A percentile compares a stretch with the other conserved stretches of the same genome.
Conservation (phyloP, 2,888 invertebrate genomes). For the Nemurella pictetii region DNA sequence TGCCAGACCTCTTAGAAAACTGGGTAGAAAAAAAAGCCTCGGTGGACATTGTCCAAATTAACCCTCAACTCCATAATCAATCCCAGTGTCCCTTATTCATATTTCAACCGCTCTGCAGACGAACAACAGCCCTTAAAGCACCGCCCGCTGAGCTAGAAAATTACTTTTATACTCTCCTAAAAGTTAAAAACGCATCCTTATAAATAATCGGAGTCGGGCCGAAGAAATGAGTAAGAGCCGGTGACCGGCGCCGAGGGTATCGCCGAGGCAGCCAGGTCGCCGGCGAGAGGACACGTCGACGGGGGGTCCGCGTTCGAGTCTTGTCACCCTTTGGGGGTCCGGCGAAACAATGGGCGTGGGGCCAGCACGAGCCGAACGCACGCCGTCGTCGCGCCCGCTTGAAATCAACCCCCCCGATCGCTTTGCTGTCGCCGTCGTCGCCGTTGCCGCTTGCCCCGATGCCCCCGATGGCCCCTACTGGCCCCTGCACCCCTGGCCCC, state of each 20-base stretch:
- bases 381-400: too few species aligned
- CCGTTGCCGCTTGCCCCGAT: background rate
- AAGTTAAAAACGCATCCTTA: background rate
- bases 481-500: too few species aligned
- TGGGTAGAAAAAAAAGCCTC: background rate
- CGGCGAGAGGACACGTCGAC: constrained; percentile 2
- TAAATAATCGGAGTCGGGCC: background rate
- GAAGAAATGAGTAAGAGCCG: background rate
- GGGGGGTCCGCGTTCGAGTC: constrained; percentile 17
- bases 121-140: background rate
- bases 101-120: background rate
- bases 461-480: too few species aligned
- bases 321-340: constrained; percentile 11
- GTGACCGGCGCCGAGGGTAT: background rate
- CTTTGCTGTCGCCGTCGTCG: background rate
- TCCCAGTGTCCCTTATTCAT: background rate
- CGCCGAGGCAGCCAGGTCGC: background rate
- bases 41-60: background rate
- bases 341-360: background rate
- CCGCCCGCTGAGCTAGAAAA: constrained; percentile 1
- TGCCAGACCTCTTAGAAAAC: too few species aligned
- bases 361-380: background rate
- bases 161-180: constrained; percentile 13
- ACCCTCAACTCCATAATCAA: background rate
- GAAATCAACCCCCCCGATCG: too few species aligned